A percentile compares a stretch with the other conserved stretches of the same genome.
Evolutionary conservation across 2,888 invertebrate species (phyloP).

Genomic region (Criorhina ranunculi): DNA sequence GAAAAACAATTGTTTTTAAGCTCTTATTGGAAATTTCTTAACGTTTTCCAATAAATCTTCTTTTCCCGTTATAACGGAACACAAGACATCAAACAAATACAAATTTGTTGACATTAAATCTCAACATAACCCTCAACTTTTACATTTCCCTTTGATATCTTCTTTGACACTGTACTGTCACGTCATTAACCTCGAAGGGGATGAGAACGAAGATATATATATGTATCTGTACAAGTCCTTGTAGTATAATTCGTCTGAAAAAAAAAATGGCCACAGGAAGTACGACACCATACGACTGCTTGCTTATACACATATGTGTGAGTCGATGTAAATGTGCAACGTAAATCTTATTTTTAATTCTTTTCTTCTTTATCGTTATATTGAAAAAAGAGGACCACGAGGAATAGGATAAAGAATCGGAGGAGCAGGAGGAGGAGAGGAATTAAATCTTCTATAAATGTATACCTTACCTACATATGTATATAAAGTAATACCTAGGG

Average conservation of each 20-base stretch:
- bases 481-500: slow-evolving; percentile 28
- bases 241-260: slow-evolving; percentile 29
- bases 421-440: neutral
- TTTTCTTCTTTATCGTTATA: slow-evolving; percentile 18
- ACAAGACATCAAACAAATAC: neutral
- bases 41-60: neutral
- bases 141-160: slow-evolving; percentile 21
- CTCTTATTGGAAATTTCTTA: neutral
- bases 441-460: slow-evolving; percentile 41
- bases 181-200: slow-evolving; percentile 11
- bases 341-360: slow-evolving; percentile 27
- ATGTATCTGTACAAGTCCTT: slow-evolving; percentile 21
- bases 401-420: too few species aligned
- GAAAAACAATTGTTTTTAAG: too few species aligned
- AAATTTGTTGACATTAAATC: slow-evolving; percentile 13
- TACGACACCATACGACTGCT: too few species aligned
- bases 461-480: slow-evolving; percentile 24
- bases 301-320: too few species aligned
- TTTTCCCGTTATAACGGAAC: neutral
- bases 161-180: neutral
- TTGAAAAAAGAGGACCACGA: too few species aligned
- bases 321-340: slow-evolving; percentile 45
- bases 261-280: slow-evolving; percentile 20
- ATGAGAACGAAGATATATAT: neutral
- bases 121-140: slow-evolving; percentile 18